Base-by-base conservation (phyloP, 2,113 vertebrate species). In the Tor tambroides region DNA sequence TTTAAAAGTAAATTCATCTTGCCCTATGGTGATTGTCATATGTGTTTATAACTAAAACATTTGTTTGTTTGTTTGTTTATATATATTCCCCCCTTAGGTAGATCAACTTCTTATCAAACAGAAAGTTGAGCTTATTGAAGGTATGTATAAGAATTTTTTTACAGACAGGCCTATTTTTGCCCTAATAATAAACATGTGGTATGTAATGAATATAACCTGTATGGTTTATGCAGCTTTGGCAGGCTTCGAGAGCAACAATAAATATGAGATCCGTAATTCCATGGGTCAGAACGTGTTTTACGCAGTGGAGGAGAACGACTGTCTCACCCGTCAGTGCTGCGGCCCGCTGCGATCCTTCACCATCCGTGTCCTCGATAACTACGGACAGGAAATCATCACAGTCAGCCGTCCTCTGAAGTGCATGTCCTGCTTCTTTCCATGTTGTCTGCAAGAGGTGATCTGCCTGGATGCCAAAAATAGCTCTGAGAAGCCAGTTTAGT, bases 51-150 rank as follows among this genome's bases (percentile, higher is more conserved):
- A n/a, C n/a, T n/a, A n/a, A n/a, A n/a, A 43, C 41, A 43, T 43
- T 10, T 11, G 35, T 35, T 35, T 43, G 9, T 43, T 1, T 46
- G 2, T 43, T 10, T 43, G 10, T 43, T 49, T 51, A 0, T n/a
- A n/a, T n/a, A n/a, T n/a, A n/a, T n/a, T n/a, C n/a, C n/a, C n/a
- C n/a, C 5, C 2, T 56, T 56, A 56, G 98, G 91, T 99, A 91
- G 97, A 99, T 92, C 96, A 94, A 90, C 95, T 99, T 23, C 97
- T 99, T 89, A 96, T 99, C 93, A 98, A 99, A 93, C 98, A 99
- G 93, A 97, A 99, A 90, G 96, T 99, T 30, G 98, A 99, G 28
- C 92, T 98, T 75, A 94, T 99, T 51, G 97, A 97, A 96, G 97
- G 98, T 99, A 96, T 77, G 93, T 3, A 69, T 26, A 49, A 41